These are phyloP conservation scores for Syndactyla subalaris DNA, from an alignment of 2,797 vertebrate species.

Conservation along the genomic window DNA sequence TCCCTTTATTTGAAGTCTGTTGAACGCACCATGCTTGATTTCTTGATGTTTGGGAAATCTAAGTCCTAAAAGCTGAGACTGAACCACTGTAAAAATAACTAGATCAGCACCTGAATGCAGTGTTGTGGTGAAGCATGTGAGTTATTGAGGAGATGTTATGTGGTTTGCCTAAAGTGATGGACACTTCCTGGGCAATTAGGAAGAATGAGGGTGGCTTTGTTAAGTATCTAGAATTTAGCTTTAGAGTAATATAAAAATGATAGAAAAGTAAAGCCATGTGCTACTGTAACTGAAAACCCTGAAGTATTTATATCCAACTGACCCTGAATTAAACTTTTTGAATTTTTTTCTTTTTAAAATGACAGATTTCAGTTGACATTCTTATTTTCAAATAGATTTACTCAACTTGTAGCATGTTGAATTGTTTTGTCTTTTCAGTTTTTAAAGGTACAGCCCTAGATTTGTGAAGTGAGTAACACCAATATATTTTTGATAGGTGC, in stretches of 20 bases:
- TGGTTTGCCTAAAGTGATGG: background rate
- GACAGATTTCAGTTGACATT: background rate
- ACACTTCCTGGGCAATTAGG: background rate
- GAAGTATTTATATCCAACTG: background rate
- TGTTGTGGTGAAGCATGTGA: background rate
- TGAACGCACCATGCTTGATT: rapidly evolving
- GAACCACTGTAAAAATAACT: background rate
- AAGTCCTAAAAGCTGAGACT: background rate
- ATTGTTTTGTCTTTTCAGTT: background rate
- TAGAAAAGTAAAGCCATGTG: background rate
- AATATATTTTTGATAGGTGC: constrained; percentile 78
- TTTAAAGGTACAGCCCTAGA: background rate
- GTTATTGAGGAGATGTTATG: background rate
- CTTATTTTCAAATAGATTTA: background rate
- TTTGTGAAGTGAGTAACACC: background rate
- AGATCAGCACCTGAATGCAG: background rate
- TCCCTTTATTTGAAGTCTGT: background rate
- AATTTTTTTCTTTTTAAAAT: background rate
- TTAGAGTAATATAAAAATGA: background rate
- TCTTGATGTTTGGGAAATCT: background rate
- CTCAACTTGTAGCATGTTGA: background rate
- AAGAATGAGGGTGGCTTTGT: background rate
- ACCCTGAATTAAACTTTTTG: background rate
- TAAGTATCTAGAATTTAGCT: background rate
- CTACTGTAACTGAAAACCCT: background rate